Base-by-base conservation (phyloP, 2,888 invertebrate species). In the Synergus itoensis region DNA sequence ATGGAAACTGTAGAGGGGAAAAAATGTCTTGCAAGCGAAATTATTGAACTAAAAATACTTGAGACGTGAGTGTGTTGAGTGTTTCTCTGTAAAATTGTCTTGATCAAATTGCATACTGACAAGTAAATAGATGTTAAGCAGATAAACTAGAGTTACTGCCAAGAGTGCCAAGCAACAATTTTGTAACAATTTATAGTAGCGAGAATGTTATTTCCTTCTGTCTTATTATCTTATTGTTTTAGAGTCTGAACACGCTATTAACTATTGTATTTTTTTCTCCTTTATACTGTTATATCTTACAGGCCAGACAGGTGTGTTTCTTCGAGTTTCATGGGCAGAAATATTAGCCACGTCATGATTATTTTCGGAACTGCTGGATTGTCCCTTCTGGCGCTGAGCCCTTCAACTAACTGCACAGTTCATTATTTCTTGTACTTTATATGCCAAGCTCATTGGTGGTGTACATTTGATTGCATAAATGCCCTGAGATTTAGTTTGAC, bases 301-400 rank as follows among this genome's bases (percentile, higher is more conserved):
- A 53, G 36, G 9, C 11, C 11, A 69, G 73, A 73, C 73, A 73
- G 73, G 28, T 28, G 53, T 73, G 73, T 48, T 73, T 73, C 73
- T 53, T 73, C 36, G 73, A 53, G 16, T 73, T 73, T 48, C 73
- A 45, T 36, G 16, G 9, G 36, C 53, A 73, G 73, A 48, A 73
- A 73, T 73, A n/a, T n/a, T n/a, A 73, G 73, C 73, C 53, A 53
- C 53, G 73, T 73, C 53, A 73, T 73, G 73, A 73, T 73, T 73
- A 53, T 36, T 73, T 73, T 53, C 28, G 73, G 48, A 69, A 69
- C 43, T 69, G 69, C 28, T 69, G 69, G 69, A 45, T 69, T 69
- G 69, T 48, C 69, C 45, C 69, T 69, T 69, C 69, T 48, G 48
- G 69, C 69, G 69, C 18, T 67, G 67, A 67, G 67, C 21, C 67